Conservation (phyloP, 1,140 invertebrate genomes). For the Heliconius eleuchia region DNA sequence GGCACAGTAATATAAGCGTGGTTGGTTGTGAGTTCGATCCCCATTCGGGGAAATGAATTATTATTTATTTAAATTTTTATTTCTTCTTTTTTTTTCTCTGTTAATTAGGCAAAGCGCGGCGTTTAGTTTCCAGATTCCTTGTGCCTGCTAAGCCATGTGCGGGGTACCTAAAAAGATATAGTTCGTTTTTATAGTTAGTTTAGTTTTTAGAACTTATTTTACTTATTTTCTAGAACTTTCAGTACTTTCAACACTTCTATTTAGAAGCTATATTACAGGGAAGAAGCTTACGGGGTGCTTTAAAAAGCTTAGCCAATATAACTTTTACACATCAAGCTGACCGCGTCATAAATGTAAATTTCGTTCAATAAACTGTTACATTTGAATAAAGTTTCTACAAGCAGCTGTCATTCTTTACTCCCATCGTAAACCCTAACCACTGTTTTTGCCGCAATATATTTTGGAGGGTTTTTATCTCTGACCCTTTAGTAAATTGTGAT, state of each 20-base stretch:
- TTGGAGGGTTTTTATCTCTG: conserved; percentile 14
- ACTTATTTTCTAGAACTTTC: background rate
- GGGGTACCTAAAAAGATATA: too few relatives aligned
- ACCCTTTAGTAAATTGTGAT: conserved; percentile 14
- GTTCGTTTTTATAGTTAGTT: background rate
- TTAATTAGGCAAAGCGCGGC: too few relatives aligned
- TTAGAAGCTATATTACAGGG: background rate
- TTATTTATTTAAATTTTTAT: too few relatives aligned
- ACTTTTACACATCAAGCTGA: background rate
- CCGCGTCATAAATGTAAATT: conserved; percentile 15
- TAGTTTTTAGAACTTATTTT: background rate
- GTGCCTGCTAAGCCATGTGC: too few relatives aligned
- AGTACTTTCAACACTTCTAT: background rate
- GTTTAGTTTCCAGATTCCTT: too few relatives aligned
- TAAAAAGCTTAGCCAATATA: background rate
- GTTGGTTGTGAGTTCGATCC: too few relatives aligned
- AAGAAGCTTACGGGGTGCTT: background rate
- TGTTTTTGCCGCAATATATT: conserved; percentile 5
- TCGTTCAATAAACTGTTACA: conserved; percentile 35
- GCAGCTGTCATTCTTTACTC: conserved; percentile 39
- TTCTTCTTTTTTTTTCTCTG: too few relatives aligned
- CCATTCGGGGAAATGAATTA: too few relatives aligned
- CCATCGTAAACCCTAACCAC: conserved; percentile 30
- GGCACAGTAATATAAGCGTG: too few relatives aligned
- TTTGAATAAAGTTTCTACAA: conserved; percentile 45